phyloP scores from a whole-genome alignment of 2,888 invertebrate genomes.

The Coleophora deauratella region DNA sequence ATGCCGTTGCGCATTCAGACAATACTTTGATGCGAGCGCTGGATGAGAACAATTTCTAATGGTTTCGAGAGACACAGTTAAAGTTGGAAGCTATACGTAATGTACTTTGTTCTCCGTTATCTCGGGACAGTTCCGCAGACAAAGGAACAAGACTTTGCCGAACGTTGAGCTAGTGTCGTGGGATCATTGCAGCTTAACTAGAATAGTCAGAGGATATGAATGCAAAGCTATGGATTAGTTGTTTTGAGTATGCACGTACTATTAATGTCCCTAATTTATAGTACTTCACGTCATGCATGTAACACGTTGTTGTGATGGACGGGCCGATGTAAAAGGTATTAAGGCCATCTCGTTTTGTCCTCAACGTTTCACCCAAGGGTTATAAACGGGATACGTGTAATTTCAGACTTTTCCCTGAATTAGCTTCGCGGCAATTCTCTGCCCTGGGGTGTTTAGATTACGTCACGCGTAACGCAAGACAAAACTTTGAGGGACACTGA shows the following conservation, averaged over 20 bases:
- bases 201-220: constrained; percentile 25
- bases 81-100: constrained; percentile 1
- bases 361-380: not conserved
- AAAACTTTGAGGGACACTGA: constrained; percentile 1
- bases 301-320: no score
- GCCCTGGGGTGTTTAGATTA: not conserved
- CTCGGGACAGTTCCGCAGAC: constrained; percentile 10
- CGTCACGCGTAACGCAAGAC: not conserved
- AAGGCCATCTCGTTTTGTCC: not conserved
- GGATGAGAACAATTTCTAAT: constrained; percentile 6
- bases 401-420: not conserved
- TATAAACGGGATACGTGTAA: no score
- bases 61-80: constrained; percentile 5
- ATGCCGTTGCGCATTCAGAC: constrained; percentile 2
- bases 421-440: not conserved
- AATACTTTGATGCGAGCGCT: constrained; percentile 6
- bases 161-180: constrained; percentile 21
- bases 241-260: constrained; percentile 5
- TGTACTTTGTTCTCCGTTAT: constrained; percentile 6
- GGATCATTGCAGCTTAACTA: constrained; percentile 26
- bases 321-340: no score
- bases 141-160: constrained; percentile 12
- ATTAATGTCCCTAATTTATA: no score
- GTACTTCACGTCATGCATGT: no score
- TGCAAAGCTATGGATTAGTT: constrained; percentile 26